phyloP scores from a whole-genome alignment of 2,888 invertebrate genomes.

The Clanis bilineata region DNA sequence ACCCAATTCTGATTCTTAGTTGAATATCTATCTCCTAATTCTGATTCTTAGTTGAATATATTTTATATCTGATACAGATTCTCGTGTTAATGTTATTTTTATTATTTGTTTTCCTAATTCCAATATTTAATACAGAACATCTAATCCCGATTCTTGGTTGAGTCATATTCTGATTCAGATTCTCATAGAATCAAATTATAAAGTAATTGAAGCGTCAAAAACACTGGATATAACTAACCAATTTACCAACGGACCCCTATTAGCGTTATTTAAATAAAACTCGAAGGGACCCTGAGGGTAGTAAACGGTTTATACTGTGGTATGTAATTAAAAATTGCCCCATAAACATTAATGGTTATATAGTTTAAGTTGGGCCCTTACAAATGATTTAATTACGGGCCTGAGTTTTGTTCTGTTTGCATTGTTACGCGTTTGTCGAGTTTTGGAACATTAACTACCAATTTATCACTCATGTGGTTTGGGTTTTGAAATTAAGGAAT shows the following conservation, averaged over 20 bases:
- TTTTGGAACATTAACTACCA: conserved; percentile 3
- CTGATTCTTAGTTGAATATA: background rate
- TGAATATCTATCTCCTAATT: background rate
- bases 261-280: conserved; percentile 21
- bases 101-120: too few relatives aligned
- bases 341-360: conserved; percentile 27
- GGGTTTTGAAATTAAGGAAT: background rate
- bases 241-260: background rate
- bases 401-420: conserved; percentile 8
- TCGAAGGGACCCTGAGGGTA: conserved; percentile 19
- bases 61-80: too few relatives aligned
- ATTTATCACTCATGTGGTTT: background rate
- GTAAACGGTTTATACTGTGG: conserved; percentile 21
- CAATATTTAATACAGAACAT: too few relatives aligned
- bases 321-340: conserved; percentile 32
- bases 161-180: too few relatives aligned
- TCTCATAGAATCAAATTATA: too few relatives aligned
- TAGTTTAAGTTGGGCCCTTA: conserved; percentile 24
- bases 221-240: background rate
- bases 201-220: background rate
- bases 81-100: too few relatives aligned
- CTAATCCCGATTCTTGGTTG: too few relatives aligned
- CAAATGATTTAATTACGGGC: conserved; percentile 35
- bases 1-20: background rate
- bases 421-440: conserved; percentile 1